These are phyloP conservation scores for Rhagoletis pomonella DNA, from an alignment of 1,140 invertebrate species.

Conservation along the genomic window DNA sequence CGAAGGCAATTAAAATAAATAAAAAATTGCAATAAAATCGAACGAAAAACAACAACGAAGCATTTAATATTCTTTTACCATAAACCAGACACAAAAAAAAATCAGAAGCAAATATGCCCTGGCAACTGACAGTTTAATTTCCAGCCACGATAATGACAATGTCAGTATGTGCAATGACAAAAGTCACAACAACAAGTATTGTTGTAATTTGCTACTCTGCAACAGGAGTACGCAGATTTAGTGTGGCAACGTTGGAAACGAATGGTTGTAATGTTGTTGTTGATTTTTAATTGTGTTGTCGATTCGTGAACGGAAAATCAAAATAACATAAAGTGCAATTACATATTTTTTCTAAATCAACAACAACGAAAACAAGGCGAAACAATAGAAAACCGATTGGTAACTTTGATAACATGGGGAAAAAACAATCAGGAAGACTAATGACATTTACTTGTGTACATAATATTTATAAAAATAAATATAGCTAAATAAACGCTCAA, in stretches of 20 bases:
- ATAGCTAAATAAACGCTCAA: background rate
- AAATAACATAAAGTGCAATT: background rate
- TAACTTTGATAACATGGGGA: background rate
- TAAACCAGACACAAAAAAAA: background rate
- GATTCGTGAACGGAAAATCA: background rate
- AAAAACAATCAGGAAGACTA: background rate
- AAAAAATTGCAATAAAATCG: background rate
- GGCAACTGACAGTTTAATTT: slow-evolving; percentile 51
- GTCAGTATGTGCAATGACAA: slow-evolving; percentile 26
- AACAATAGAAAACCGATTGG: no score
- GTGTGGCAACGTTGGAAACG: background rate
- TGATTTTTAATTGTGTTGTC: slow-evolving; percentile 7
- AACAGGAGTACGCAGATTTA: slow-evolving; percentile 30
- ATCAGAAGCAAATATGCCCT: background rate
- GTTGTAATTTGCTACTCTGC: slow-evolving; percentile 3
- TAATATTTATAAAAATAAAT: background rate
- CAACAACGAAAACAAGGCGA: background rate
- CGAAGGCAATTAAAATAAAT: slow-evolving; percentile 37
- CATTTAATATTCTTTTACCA: slow-evolving; percentile 2
- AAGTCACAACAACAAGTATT: background rate
- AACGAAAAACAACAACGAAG: background rate
- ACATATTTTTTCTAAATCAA: slow-evolving; percentile 19
- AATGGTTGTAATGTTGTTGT: background rate
- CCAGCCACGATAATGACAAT: slow-evolving; percentile 47
- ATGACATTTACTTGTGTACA: background rate